Percentiles rank a stretch among this genome's conserved stretches.
These are phyloP conservation scores for Pseudorectes ferrugineus DNA, from an alignment of 2,113 vertebrate genomes.

Conservation along the genomic window DNA sequence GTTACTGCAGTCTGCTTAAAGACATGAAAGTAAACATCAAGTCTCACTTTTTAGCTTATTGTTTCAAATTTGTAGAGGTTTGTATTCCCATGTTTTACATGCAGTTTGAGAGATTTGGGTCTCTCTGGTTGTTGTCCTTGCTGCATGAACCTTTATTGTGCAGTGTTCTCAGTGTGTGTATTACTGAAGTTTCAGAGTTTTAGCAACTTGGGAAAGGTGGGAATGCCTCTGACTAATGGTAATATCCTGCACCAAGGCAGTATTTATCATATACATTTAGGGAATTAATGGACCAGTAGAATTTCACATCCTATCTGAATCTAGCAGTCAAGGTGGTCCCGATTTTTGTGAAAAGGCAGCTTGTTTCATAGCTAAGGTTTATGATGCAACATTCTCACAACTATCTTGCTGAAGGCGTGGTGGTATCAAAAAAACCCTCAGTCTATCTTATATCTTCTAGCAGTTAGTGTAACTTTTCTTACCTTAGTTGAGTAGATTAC, in stretches of 20 bases:
- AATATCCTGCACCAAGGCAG: neutral
- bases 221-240: neutral
- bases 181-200: neutral
- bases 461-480: neutral
- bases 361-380: neutral
- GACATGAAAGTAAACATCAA: neutral
- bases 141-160: neutral
- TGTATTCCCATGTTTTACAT: neutral
- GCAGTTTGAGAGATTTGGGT: neutral
- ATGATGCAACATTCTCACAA: neutral
- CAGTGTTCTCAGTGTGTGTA: neutral
- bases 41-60: neutral
- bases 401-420: neutral
- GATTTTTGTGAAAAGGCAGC: neutral
- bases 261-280: neutral
- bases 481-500: neutral
- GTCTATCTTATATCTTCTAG: neutral
- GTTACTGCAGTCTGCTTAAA: neutral
- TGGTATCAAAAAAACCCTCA: neutral
- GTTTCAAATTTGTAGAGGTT: neutral
- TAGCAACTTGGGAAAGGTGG: neutral
- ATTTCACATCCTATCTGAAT: neutral
- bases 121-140: neutral
- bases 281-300: neutral
- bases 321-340: neutral